These are phyloP conservation scores for Sebastes melanostomus DNA, from an alignment of 2,797 vertebrate species.

Conservation along the genomic window DNA sequence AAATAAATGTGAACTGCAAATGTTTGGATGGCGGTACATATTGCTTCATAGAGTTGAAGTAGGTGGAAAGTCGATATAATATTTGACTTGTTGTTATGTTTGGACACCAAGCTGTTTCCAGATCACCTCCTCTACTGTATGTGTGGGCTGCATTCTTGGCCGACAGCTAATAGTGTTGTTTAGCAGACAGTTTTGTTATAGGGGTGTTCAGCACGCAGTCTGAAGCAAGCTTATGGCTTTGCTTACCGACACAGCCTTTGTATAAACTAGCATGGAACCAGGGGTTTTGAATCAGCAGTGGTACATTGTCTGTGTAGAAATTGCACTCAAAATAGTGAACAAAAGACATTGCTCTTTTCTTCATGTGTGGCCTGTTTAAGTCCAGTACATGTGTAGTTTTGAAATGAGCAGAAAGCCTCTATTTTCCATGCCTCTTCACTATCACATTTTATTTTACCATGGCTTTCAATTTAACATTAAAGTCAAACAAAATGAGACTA, in stretches of 20 bases:
- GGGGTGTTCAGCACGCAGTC: slow-evolving; percentile 6
- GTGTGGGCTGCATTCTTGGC: slow-evolving; percentile 22
- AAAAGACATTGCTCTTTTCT: neutral
- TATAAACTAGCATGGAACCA: slow-evolving; percentile 39
- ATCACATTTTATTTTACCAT: slow-evolving; percentile 25
- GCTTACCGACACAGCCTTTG: slow-evolving; percentile 26
- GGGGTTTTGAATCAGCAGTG: slow-evolving; percentile 27
- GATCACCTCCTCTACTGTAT: neutral
- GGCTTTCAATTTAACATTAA: slow-evolving; percentile 53
- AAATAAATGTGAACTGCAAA: neutral
- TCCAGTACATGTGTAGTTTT: neutral
- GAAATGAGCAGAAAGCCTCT: neutral
- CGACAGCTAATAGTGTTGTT: slow-evolving; percentile 21
- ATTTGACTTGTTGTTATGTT: slow-evolving; percentile 11
- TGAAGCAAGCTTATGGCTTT: slow-evolving; percentile 12
- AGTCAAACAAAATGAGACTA: slow-evolving; percentile 35
- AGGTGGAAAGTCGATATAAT: slow-evolving; percentile 9
- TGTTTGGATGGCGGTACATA: neutral
- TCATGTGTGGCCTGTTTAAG: slow-evolving; percentile 10
- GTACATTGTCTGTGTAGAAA: slow-evolving; percentile 9
- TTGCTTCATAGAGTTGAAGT: neutral
- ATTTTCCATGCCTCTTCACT: slow-evolving; percentile 1
- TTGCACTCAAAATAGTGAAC: slow-evolving; percentile 22
- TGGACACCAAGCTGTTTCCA: slow-evolving; percentile 18
- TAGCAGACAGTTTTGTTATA: slow-evolving; percentile 24